phyloP scores from a whole-genome alignment of 2,113 vertebrate species.

The Corvus moneduloides region DNA sequence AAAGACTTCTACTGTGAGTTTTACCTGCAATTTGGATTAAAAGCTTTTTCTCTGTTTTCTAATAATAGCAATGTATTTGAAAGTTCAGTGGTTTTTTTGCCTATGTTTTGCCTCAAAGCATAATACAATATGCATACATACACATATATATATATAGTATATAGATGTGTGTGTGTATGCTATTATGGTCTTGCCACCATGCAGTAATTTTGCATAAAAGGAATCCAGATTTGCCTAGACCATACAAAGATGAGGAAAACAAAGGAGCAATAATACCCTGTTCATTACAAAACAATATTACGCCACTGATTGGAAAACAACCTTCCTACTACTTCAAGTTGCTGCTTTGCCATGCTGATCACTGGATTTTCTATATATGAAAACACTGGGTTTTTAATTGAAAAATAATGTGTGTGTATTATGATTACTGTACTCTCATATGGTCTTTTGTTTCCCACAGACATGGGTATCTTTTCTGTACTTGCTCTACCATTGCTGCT shows the following conservation, averaged over 20 bases:
- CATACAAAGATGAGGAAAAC: neutral
- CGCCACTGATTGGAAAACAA: neutral
- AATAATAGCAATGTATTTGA: neutral
- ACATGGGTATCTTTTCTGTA: conserved; percentile 81
- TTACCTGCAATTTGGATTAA: neutral
- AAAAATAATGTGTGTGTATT: neutral
- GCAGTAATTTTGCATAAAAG: neutral
- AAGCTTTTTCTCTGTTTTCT: neutral
- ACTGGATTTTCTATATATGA: neutral
- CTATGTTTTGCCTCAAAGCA: neutral
- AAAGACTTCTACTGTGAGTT: neutral
- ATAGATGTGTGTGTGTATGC: neutral
- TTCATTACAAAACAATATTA: neutral
- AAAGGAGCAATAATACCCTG: neutral
- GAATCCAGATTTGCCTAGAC: neutral
- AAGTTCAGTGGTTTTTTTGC: neutral
- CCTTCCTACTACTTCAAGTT: neutral
- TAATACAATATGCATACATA: neutral
- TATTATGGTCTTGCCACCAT: neutral
- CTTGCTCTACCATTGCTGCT: conserved; percentile 85
- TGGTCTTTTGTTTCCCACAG: conserved; percentile 40
- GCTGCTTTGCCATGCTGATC: neutral
- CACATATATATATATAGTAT: neutral
- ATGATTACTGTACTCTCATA: neutral
- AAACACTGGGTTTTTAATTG: neutral